Percentiles rank a stretch among this genome's conserved stretches.
phyloP scores from a whole-genome alignment of 2,888 invertebrate genomes.

The Gasteruption jaculator region DNA sequence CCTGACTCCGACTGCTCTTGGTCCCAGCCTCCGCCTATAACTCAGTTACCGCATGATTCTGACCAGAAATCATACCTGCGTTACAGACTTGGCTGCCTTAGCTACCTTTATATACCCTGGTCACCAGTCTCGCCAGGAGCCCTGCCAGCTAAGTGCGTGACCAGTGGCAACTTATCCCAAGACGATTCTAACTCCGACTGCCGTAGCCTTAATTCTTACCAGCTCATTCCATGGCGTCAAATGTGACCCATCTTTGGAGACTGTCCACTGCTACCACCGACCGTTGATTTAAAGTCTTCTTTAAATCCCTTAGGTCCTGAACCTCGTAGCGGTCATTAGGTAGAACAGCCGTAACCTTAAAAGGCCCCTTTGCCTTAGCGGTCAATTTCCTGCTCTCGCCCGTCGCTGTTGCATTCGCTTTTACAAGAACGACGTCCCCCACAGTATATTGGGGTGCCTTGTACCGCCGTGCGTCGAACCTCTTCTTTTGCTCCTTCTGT shows the following conservation, averaged over 20 bases:
- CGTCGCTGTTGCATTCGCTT: slow-evolving; percentile 20
- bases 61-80: too few species aligned
- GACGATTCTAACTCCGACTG: too few species aligned
- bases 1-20: slow-evolving; percentile 1
- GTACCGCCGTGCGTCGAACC: slow-evolving; percentile 18
- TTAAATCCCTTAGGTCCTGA: slow-evolving; percentile 24
- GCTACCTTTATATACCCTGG: too few species aligned
- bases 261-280: slow-evolving; percentile 24
- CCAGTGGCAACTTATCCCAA: too few species aligned
- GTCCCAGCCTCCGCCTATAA: background rate
- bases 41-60: too few species aligned
- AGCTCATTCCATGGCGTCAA: slow-evolving; percentile 17
- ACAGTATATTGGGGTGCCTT: slow-evolving; percentile 19
- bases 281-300: slow-evolving; percentile 19
- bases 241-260: slow-evolving; percentile 18
- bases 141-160: too few species aligned
- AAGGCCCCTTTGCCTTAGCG: slow-evolving; percentile 27
- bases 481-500: slow-evolving; percentile 17
- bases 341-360: slow-evolving; percentile 23
- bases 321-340: slow-evolving; percentile 29
- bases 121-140: too few species aligned
- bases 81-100: too few species aligned
- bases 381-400: slow-evolving; percentile 25
- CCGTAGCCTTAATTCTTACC: too few species aligned
- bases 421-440: slow-evolving; percentile 26